Percentiles rank a stretch among this genome's conserved stretches.
phyloP scores from a whole-genome alignment of 2,888 invertebrate species.

The Serrognathus titanus region DNA sequence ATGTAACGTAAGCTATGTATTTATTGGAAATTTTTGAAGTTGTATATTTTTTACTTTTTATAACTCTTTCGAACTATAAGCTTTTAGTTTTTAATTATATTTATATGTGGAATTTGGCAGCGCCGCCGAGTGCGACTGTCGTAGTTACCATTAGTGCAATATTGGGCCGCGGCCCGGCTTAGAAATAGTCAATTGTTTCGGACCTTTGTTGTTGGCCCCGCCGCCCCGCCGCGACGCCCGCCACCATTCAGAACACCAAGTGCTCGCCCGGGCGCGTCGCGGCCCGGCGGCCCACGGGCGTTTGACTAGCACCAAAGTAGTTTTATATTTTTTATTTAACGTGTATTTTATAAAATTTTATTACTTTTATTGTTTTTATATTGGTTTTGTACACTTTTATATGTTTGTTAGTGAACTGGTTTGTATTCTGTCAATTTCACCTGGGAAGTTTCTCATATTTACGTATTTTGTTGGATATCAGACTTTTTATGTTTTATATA shows the following conservation, averaged over 20 bases:
- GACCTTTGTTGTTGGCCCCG: constrained; percentile 47
- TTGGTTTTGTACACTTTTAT: constrained; percentile 51
- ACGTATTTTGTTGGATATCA: constrained; percentile 51
- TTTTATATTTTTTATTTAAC: constrained; percentile 42
- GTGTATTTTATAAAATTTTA: constrained; percentile 27
- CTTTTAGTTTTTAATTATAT: constrained; percentile 41
- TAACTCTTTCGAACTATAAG: constrained; percentile 45
- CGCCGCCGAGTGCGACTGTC: constrained; percentile 18
- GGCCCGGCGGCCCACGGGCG: constrained; percentile 22
- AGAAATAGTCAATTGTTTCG: constrained; percentile 50
- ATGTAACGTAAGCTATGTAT: constrained; percentile 43
- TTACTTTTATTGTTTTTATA: constrained; percentile 47
- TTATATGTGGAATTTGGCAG: constrained; percentile 36
- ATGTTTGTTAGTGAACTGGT: constrained; percentile 51
- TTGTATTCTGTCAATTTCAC: constrained; percentile 30
- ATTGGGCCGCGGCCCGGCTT: constrained; percentile 45
- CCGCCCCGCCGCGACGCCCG: constrained; percentile 33
- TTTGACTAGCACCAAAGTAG: constrained; percentile 49
- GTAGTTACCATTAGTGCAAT: constrained; percentile 51
- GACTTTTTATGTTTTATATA: constrained; percentile 53
- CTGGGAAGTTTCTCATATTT: constrained; percentile 47
- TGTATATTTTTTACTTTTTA: constrained; percentile 51
- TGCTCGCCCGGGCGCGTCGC: constrained; percentile 29
- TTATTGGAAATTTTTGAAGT: constrained; percentile 47
- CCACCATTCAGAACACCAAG: neutral